Evolutionary conservation across 2,888 invertebrate species (phyloP).

Genomic region (Caenorhabditis becei): DNA sequence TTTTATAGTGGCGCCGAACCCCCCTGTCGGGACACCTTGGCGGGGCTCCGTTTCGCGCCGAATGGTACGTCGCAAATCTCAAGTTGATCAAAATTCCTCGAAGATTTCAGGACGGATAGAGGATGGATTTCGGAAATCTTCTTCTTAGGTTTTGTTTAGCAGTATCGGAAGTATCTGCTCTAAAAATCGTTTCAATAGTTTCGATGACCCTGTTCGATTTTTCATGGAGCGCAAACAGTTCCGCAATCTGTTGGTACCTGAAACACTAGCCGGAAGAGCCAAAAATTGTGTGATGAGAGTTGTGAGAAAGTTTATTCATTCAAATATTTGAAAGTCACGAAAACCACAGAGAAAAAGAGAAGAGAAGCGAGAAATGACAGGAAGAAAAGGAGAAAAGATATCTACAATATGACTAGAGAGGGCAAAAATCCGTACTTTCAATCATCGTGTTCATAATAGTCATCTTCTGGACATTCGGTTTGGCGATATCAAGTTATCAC

Average conservation of each 20-base stretch:
- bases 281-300: no score
- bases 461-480: conserved; percentile 33
- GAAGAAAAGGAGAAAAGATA: conserved; percentile 1
- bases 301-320: conserved; percentile 9
- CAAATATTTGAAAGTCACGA: background rate
- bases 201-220: no score
- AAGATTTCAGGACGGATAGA: no score
- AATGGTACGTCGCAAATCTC: background rate
- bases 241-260: no score
- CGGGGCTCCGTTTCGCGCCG: background rate
- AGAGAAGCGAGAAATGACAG: conserved; percentile 1
- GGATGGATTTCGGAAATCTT: no score
- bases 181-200: no score
- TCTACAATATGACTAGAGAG: conserved; percentile 31
- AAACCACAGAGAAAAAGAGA: conserved; percentile 10
- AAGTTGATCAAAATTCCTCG: background rate
- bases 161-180: background rate
- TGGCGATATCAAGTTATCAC: conserved; percentile 44
- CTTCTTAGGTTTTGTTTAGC: no score
- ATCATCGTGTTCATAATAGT: conserved; percentile 31
- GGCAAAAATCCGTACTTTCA: conserved; percentile 24
- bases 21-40: conserved; percentile 46
- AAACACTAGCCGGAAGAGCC: no score
- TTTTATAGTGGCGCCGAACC: conserved; percentile 12
- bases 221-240: no score